Percentiles rank a stretch among this genome's conserved stretches.
Evolutionary conservation across 1,140 invertebrate genomes (phyloP).

Genomic region (Kradibia gibbosae): DNA sequence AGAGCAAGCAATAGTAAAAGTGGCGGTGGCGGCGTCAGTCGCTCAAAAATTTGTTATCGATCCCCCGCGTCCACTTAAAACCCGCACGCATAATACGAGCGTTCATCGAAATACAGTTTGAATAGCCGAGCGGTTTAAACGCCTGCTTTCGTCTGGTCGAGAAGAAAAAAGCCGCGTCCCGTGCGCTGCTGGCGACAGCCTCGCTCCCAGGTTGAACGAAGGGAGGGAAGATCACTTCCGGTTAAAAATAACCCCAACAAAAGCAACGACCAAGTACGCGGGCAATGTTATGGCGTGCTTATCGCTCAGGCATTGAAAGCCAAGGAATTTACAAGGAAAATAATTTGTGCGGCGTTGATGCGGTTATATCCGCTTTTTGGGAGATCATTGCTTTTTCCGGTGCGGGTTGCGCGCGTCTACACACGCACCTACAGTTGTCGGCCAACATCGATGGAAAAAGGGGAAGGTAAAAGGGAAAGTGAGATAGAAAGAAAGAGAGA

Average conservation of each 20-base stretch:
- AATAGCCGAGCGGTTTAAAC: constrained; percentile 29
- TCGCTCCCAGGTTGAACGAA: no score
- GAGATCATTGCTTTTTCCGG: constrained; percentile 6
- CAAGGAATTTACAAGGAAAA: not conserved
- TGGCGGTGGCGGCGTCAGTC: not conserved
- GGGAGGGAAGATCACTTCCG: constrained; percentile 35
- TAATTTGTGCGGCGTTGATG: not conserved
- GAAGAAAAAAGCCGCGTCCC: not conserved
- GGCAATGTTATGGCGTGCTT: not conserved
- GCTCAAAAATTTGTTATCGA: constrained; percentile 43
- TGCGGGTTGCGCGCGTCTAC: not conserved
- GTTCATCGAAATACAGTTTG: constrained; percentile 12
- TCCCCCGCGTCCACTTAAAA: constrained; percentile 30
- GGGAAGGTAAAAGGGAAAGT: not conserved
- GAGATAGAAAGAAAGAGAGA: constrained; percentile 17
- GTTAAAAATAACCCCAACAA: constrained; percentile 15
- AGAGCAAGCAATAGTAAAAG: not conserved
- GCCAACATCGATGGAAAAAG: not conserved
- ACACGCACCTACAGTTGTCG: constrained; percentile 10
- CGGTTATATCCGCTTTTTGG: not conserved
- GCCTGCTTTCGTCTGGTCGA: constrained; percentile 1
- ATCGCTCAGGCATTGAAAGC: not conserved
- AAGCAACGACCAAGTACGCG: not conserved
- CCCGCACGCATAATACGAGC: not conserved
- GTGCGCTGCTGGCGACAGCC: not conserved